Percentiles rank a stretch among this genome's conserved stretches.
These are phyloP conservation scores for human DNA, from an alignment of 2,113 vertebrate species.

Conservation along the genomic window DNA sequence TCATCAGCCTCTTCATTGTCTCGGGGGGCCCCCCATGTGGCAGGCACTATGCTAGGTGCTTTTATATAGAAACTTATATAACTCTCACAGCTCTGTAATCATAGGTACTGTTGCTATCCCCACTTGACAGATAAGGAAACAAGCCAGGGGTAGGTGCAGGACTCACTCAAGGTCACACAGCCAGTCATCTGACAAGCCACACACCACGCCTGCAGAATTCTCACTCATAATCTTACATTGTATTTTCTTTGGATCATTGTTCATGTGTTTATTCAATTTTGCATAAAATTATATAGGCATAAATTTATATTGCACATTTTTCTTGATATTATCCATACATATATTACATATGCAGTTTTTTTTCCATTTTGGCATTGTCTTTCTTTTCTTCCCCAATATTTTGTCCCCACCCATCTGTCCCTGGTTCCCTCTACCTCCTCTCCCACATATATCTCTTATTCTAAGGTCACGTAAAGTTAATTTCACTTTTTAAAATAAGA, in stretches of 20 bases:
- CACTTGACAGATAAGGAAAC: not conserved
- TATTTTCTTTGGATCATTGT: not conserved
- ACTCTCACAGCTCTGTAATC: not conserved
- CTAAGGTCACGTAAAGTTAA: not conserved
- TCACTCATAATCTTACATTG: not conserved
- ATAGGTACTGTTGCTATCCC: not conserved
- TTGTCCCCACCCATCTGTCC: not conserved
- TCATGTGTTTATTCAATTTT: not conserved
- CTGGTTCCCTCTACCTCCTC: not conserved
- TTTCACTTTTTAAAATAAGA: constrained; percentile 34
- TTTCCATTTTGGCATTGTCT: not conserved
- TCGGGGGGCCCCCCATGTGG: not conserved
- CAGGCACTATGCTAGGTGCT: not conserved
- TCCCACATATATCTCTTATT: not conserved
- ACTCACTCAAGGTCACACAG: not conserved
- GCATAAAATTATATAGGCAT: not conserved
- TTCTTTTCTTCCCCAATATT: not conserved
- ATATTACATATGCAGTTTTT: not conserved
- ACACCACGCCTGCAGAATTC: not conserved
- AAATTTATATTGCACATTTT: not conserved
- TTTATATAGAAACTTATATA: not conserved
- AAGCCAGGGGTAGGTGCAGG: not conserved
- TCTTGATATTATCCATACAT: not conserved
- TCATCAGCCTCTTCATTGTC: accelerated
- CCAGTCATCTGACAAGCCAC: not conserved